Base-by-base conservation (phyloP, 35 echinoderm and acorn worm species). In the Hemicentrotus pulcherrimus region DNA sequence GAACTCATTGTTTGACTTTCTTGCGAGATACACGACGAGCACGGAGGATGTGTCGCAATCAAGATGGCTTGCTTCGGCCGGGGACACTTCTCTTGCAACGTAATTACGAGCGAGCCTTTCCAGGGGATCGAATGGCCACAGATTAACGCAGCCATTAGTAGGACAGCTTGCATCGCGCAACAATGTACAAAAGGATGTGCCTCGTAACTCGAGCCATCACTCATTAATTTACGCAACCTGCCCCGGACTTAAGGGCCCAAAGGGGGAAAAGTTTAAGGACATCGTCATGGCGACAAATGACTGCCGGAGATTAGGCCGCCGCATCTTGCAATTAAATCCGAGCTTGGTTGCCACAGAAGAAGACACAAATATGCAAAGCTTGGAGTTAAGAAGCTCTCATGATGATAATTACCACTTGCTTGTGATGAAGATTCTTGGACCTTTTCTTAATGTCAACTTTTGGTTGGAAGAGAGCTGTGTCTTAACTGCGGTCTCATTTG, bases 251-350 rank as follows among this genome's bases (percentile, higher is more conserved):
- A 47, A 47, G 91, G 91, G 91, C 91, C 91, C 88, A 55, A 89
- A 95, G 95, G 95, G 87, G 91, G 95, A 91, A 88, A 91, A 95
- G 47, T 95, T 92, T 95, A 95, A 95, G 95, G 95, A 91, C 95
- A 95, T 95, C 88, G 88, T 86, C 95, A 95, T 92, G 95, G 95
- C 95, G 78, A 95, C 95, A 95, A 95, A 95, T 95, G 95, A 95
- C 95, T 95, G 95, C 52, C 33, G 95, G 61, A 95, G 95, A 95
- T 95, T 91, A 95, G 95, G 87, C 95, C 18, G 58, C 91, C 91
- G 88, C 88, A 60, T 91, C 46, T 70, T 92, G 48, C 87, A 95
- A 70, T 95, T 95, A 95, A 93, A 93, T 93, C 91, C 48, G 48
- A 93, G 91, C 91, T 47, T 93, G 32, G 30, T 31, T 58, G 91